Evolutionary conservation across 2,113 vertebrate species (phyloP), one percentile per base, ranked within the genome.

Genomic region (Girardinichthys multiradiatus): DNA sequence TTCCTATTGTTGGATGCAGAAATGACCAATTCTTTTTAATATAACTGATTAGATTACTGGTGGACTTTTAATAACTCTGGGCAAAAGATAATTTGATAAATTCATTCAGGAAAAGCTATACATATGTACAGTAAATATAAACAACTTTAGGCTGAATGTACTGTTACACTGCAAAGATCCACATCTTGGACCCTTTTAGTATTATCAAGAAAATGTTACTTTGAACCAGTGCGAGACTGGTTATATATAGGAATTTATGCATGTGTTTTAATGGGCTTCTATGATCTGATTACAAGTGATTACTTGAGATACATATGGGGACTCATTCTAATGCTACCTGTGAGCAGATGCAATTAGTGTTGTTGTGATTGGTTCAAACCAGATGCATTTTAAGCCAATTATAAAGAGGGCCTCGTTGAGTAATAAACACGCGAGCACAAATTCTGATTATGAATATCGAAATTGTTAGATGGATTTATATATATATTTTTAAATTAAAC

Each of bases 221-320:
- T 54, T 19, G 9, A 8, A 54, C 24, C 21, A 54, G 24, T n/a
- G 48, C 24, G 10, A 21, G 48, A 10, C 48, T 51, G 48, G 19
- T 54, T 24, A 54, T 14, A 13, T 21, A 61, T 8, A n/a, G 12
- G 24, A 60, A 17, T 19, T 5, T 14, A 5, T 60, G 27, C 19
- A 8, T 5, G 28, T 60, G 58, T 17, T 60, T 31, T 60, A 31
- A 17, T 29, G 15, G 27, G 24, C n/a, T 35, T 13, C 61, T 63
- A 28, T n/a, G 33, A 63, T 26, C 61, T 63, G 17, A 63, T 63
- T 63, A 63, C 61, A 37, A 26, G 61, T 62, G 21, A 62, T n/a
- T 35, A 62, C 1, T 31, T 30, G 42, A 10, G 28, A 62, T 11
- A 33, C 10, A n/a, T n/a, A 59, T 29, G 19, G 24, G 35, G 24